Evolutionary conservation across 1,140 invertebrate species (phyloP).

Genomic region (Nasonia giraulti): DNA sequence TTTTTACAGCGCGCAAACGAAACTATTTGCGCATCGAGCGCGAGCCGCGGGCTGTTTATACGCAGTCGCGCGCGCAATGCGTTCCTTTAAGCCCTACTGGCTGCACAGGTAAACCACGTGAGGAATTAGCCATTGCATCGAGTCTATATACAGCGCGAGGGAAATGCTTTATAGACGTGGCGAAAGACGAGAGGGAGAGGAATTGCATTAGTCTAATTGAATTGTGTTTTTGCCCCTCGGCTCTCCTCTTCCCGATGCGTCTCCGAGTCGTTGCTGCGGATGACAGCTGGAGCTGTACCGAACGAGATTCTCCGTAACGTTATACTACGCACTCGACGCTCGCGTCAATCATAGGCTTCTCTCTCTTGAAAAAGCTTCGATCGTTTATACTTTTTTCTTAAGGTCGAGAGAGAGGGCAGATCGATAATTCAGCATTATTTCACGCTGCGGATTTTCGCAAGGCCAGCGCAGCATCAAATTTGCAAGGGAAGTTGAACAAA

Average conservation of each 20-base stretch:
- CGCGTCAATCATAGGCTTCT: not conserved
- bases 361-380: not conserved
- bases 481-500: slow-evolving; percentile 1
- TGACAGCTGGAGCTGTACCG: not conserved
- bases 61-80: not conserved
- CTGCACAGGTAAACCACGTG: not conserved
- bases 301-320: not conserved
- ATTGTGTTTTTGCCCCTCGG: slow-evolving; percentile 36
- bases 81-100: not conserved
- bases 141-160: not conserved
- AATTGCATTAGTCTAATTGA: slow-evolving; percentile 44
- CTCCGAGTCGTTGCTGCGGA: not conserved
- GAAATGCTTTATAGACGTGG: not conserved
- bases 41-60: not conserved
- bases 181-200: not conserved
- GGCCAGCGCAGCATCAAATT: not conserved
- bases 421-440: too few species aligned
- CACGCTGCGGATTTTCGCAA: too few species aligned
- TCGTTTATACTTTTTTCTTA: not conserved
- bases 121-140: slow-evolving; percentile 18
- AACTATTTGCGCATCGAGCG: not conserved
- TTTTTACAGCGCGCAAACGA: not conserved
- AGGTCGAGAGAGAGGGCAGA: too few species aligned
- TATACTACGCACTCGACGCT: not conserved
- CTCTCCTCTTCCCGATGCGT: too few species aligned